Base-by-base conservation (phyloP, 2,888 invertebrate genomes). In the Glyphotaelius pellucidus region DNA sequence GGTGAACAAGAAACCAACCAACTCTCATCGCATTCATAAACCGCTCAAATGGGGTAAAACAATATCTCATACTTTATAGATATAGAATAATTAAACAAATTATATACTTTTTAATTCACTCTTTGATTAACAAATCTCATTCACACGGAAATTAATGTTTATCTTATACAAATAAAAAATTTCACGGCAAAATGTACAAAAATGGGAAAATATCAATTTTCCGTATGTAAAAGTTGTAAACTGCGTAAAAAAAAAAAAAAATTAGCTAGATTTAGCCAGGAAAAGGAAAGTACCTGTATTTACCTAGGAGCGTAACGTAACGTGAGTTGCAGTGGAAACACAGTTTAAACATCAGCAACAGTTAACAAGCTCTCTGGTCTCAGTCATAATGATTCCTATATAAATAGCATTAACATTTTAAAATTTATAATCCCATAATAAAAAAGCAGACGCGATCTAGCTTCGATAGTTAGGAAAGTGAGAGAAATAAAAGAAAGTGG, bases 401-500 rank as follows among this genome's bases (percentile, higher is more conserved):
- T 67, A 42, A 67, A 84, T 90, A 92, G 92, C 80, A 84, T 91
- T 89, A 89, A 85, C 91, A 92, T 35, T 90, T 92, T 83, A 86
- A 84, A 92, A 92, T 92, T 81, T 90, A 92, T 86, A 86, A 92
- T 90, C 67, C 91, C 92, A 87, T 92, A 92, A 86, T 90, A 85
- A 90, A 87, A 90, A 90, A 92, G 92, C 92, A 87, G 91, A 85
- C 30, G 14, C 84, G 19, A 81, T 83, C 81, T 84, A 84, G 81
- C 84, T 83, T 84, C 19, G 84, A 84, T 9, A 38, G 80, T 38
- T 67, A 89, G 38, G 80, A 80, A 67, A 89, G 47, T 38, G 90
- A 42, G 90, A 90, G 81, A 90, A 35, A 90, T 9, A 84, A 90
- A 35, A 90, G 1, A 84, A 84, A 15, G 42, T 86, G 86, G 30